phyloP scores from a whole-genome alignment of 1,140 invertebrate species.

The Trichonephila clavipes region DNA sequence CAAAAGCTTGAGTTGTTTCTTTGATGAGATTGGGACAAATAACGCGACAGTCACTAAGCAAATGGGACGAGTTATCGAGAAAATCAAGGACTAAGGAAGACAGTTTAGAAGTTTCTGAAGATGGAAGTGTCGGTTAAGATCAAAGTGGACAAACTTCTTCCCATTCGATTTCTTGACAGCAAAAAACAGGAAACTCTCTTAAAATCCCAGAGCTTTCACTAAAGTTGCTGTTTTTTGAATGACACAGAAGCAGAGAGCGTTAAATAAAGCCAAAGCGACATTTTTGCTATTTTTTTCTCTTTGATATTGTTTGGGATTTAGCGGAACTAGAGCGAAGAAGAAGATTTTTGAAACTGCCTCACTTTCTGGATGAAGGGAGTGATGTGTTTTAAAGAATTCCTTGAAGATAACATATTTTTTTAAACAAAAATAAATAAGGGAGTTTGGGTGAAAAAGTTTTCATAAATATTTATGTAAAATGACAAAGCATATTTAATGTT shows the following conservation, averaged over 20 bases:
- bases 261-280: not conserved
- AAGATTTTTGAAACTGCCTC: not conserved
- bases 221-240: no score
- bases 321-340: not conserved
- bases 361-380: not conserved
- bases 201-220: constrained; percentile 1
- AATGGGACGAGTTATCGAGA: not conserved
- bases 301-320: not conserved
- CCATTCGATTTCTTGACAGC: not conserved
- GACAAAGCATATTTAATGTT: no score
- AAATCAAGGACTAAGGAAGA: not conserved
- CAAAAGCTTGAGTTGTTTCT: not conserved
- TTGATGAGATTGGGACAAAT: not conserved
- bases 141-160: not conserved
- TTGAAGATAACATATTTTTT: not conserved
- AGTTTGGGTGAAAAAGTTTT: no score
- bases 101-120: not conserved
- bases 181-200: not conserved
- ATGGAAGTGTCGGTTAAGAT: not conserved
- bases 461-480: no score
- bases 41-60: not conserved
- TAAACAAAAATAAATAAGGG: not conserved
- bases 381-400: not conserved
- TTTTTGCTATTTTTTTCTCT: not conserved
- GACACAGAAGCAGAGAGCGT: not conserved